Evolutionary conservation across 2,888 invertebrate genomes (phyloP).

Genomic region (Ectemnius continuus): DNA sequence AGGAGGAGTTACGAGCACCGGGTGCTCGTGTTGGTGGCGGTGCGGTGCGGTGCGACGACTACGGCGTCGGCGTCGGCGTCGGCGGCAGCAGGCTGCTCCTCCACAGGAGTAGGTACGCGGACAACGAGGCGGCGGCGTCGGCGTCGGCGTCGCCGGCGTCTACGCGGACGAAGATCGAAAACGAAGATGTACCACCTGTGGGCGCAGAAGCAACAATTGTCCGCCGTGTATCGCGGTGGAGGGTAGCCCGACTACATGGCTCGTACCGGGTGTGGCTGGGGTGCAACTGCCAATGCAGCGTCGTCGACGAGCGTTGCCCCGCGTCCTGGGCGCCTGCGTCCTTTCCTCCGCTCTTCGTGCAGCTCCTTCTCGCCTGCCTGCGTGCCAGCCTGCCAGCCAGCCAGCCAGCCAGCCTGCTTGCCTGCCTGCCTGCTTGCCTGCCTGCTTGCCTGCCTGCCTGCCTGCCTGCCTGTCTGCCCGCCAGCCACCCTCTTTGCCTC

Average conservation of each 20-base stretch:
- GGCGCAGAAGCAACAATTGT: slow-evolving; percentile 78
- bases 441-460: slow-evolving; percentile 37
- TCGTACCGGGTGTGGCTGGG: slow-evolving; percentile 78
- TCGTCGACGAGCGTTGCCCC: slow-evolving; percentile 64
- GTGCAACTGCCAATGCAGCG: slow-evolving; percentile 71
- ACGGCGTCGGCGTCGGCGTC: slow-evolving; percentile 13
- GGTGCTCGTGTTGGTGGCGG: neutral
- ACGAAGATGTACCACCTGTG: slow-evolving; percentile 76
- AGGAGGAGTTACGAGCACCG: slow-evolving; percentile 27
- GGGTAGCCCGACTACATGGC: slow-evolving; percentile 77
- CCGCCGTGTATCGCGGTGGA: slow-evolving; percentile 76
- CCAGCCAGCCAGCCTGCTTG: slow-evolving; percentile 47
- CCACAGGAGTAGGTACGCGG: slow-evolving; percentile 12
- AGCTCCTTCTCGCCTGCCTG: slow-evolving; percentile 57
- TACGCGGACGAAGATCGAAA: slow-evolving; percentile 58
- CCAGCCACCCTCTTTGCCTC: slow-evolving; percentile 3
- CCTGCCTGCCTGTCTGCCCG: slow-evolving; percentile 36
- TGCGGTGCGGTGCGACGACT: slow-evolving; percentile 6
- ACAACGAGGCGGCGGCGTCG: slow-evolving; percentile 27
- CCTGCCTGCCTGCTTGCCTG: slow-evolving; percentile 29
- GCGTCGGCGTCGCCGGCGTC: slow-evolving; percentile 40
- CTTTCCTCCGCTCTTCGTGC: slow-evolving; percentile 58
- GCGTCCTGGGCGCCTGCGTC: slow-evolving; percentile 68
- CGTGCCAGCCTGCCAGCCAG: slow-evolving; percentile 21
- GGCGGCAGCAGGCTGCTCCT: slow-evolving; percentile 5